These are phyloP conservation scores for Rapana venosa DNA, from an alignment of 2,888 invertebrate species.

Conservation along the genomic window DNA sequence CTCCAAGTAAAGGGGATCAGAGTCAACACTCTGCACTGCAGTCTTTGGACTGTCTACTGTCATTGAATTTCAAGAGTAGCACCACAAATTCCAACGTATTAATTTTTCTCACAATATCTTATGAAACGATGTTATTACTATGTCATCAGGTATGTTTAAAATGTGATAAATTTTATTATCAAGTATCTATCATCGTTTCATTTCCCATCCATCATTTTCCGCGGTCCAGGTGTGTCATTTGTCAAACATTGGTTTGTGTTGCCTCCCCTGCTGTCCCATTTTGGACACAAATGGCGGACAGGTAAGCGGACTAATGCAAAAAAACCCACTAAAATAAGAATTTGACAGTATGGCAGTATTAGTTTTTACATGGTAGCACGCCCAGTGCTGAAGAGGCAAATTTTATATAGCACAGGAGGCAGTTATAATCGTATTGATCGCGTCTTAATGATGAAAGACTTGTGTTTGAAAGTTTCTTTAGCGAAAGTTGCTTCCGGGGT, in stretches of 20 bases:
- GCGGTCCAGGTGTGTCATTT: slow-evolving; percentile 22
- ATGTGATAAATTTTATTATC: neutral
- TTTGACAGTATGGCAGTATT: too few relatives aligned
- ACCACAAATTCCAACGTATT: too few relatives aligned
- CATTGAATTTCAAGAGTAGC: neutral
- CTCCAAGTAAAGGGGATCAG: too few relatives aligned
- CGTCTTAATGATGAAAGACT: neutral
- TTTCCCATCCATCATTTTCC: slow-evolving; percentile 22
- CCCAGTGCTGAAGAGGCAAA: too few relatives aligned
- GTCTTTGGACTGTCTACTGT: neutral
- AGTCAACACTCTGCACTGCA: neutral
- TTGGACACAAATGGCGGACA: slow-evolving; percentile 39
- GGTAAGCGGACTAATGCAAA: neutral
- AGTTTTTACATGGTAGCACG: too few relatives aligned
- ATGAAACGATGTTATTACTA: neutral
- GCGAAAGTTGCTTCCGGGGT: slow-evolving; percentile 35
- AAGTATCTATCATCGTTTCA: neutral
- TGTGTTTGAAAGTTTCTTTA: neutral
- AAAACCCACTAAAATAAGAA: too few relatives aligned
- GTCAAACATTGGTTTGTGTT: neutral
- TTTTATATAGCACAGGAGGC: too few relatives aligned
- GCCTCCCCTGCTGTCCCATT: slow-evolving; percentile 37
- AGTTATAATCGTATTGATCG: too few relatives aligned
- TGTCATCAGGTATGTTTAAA: neutral
- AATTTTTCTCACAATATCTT: neutral